These are phyloP conservation scores for Astyanax mexicanus DNA, from an alignment of 2,797 vertebrate genomes.

Conservation along the genomic window DNA sequence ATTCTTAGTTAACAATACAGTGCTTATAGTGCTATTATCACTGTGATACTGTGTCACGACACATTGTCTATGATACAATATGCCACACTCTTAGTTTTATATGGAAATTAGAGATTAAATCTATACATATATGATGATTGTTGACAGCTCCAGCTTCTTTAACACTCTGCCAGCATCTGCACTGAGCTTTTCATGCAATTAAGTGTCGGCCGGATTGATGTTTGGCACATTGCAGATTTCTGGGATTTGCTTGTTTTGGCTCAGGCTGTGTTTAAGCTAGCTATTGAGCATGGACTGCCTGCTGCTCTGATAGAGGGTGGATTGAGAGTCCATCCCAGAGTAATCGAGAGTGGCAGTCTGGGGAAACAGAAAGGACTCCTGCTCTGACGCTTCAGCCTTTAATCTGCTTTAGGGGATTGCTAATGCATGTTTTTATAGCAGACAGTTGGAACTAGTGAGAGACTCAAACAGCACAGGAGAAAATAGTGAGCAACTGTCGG, in stretches of 20 bases:
- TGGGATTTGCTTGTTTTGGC: neutral
- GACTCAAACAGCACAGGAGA: slow-evolving; percentile 14
- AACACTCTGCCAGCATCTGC: neutral
- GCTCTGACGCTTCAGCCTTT: slow-evolving; percentile 76
- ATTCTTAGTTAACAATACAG: too few species aligned
- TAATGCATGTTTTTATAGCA: slow-evolving; percentile 67
- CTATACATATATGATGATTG: neutral
- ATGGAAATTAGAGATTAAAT: neutral
- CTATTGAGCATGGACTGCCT: slow-evolving; percentile 17
- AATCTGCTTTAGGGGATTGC: slow-evolving; percentile 83
- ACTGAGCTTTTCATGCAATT: neutral
- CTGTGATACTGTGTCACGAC: too few species aligned
- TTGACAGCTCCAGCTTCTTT: neutral
- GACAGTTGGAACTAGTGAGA: slow-evolving; percentile 67
- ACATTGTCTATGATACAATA: too few species aligned
- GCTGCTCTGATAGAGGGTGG: slow-evolving; percentile 1
- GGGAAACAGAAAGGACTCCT: slow-evolving; percentile 75
- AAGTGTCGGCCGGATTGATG: neutral
- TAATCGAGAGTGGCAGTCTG: slow-evolving; percentile 59
- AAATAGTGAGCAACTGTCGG: slow-evolving; percentile 40
- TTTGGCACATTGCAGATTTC: neutral
- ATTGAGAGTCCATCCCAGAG: slow-evolving; percentile 13
- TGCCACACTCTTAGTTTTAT: too few species aligned
- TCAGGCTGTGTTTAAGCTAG: neutral
- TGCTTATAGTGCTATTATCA: too few species aligned